phyloP scores from a whole-genome alignment of 2,113 vertebrate species.

The Tychaedon coryphoeus region DNA sequence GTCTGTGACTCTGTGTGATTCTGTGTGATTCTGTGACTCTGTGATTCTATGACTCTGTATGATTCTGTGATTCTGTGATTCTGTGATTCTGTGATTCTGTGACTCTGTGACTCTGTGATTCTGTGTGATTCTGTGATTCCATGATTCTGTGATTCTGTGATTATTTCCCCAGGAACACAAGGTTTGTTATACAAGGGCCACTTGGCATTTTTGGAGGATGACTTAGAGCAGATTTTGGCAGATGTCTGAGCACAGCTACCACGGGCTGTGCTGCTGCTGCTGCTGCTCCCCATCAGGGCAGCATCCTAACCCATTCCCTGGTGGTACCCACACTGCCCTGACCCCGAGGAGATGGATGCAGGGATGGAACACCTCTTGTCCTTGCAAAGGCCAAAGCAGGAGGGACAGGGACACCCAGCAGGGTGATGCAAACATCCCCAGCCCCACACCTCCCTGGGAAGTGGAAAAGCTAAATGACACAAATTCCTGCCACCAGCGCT shows the following conservation, averaged over 20 bases:
- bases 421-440: neutral
- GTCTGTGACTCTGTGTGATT: too few species aligned
- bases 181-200: neutral
- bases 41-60: too few species aligned
- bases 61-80: too few species aligned
- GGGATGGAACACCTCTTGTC: neutral
- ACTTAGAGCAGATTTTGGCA: neutral
- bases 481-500: neutral
- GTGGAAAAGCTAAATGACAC: neutral
- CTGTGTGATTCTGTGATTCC: too few species aligned
- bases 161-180: neutral
- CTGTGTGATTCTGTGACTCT: too few species aligned
- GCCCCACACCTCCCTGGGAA: neutral
- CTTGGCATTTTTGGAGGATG: neutral
- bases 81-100: too few species aligned
- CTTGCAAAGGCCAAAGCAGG: neutral
- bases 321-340: neutral
- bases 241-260: neutral
- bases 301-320: neutral
- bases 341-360: rapidly evolving
- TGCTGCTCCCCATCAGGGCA: neutral
- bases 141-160: too few species aligned
- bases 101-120: too few species aligned
- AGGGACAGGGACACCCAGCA: neutral
- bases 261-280: rapidly evolving